Evolutionary conservation across 2,888 invertebrate species (phyloP).

Genomic region (Epiblema foenella): DNA sequence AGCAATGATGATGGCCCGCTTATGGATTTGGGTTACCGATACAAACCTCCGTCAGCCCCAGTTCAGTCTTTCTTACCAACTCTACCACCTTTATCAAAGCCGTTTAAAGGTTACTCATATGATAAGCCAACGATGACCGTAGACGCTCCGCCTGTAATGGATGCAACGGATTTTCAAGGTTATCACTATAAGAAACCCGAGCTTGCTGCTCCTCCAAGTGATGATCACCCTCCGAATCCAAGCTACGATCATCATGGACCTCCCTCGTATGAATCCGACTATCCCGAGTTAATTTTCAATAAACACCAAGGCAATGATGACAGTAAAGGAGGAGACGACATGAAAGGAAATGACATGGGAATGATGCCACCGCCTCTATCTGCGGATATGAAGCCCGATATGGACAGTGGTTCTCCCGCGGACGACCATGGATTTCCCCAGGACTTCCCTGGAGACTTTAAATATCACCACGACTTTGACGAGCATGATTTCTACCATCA

Average conservation of each 20-base stretch:
- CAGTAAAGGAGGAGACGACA: slow-evolving; percentile 57
- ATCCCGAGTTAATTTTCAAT: slow-evolving; percentile 69
- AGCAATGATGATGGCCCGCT: slow-evolving; percentile 55
- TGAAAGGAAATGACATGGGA: slow-evolving; percentile 61
- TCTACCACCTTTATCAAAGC: slow-evolving; percentile 62
- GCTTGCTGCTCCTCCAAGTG: slow-evolving; percentile 54
- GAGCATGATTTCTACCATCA: slow-evolving; percentile 64
- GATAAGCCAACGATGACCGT: slow-evolving; percentile 66
- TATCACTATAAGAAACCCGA: slow-evolving; percentile 66
- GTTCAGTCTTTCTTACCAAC: slow-evolving; percentile 61
- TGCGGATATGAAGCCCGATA: slow-evolving; percentile 59
- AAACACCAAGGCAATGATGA: slow-evolving; percentile 62
- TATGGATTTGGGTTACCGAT: slow-evolving; percentile 66
- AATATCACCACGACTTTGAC: slow-evolving; percentile 75
- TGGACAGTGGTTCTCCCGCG: slow-evolving; percentile 55
- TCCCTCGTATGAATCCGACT: slow-evolving; percentile 60
- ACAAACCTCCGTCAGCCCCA: slow-evolving; percentile 64
- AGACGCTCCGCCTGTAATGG: slow-evolving; percentile 56
- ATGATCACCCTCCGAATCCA: slow-evolving; percentile 49
- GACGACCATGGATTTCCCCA: slow-evolving; percentile 77
- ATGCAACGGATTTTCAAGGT: slow-evolving; percentile 58
- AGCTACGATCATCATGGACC: slow-evolving; percentile 63
- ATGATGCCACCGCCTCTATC: slow-evolving; percentile 70
- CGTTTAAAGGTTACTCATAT: slow-evolving; percentile 70
- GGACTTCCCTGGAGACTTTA: slow-evolving; percentile 77